phyloP scores from a whole-genome alignment of 2,113 vertebrate genomes.

The Chitala chitala region DNA sequence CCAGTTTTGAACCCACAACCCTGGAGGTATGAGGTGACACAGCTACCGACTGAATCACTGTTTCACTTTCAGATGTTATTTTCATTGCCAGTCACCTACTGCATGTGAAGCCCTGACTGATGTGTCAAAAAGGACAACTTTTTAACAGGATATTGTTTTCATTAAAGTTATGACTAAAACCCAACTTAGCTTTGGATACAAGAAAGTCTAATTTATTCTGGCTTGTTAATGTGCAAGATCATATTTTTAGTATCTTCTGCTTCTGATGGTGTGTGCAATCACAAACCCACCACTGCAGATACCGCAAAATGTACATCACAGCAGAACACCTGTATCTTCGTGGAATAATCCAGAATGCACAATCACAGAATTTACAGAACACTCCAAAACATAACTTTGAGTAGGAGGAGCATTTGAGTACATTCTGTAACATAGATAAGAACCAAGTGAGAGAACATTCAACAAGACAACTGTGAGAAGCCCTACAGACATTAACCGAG shows the following conservation, averaged over 20 bases:
- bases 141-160: not conserved
- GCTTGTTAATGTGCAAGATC: not conserved
- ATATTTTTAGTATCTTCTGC: not conserved
- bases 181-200: not conserved
- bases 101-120: too few species aligned
- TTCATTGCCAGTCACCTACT: too few species aligned
- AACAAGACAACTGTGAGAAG: not conserved
- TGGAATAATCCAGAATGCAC: not conserved
- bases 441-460: not conserved
- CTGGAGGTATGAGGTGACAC: too few species aligned
- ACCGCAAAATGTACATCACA: not conserved
- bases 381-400: not conserved
- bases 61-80: too few species aligned
- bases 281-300: not conserved
- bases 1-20: too few species aligned
- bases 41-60: too few species aligned
- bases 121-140: too few species aligned
- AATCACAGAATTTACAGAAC: not conserved
- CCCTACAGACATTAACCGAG: not conserved
- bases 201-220: not conserved
- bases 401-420: not conserved
- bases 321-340: not conserved
- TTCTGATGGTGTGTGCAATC: not conserved
- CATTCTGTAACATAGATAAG: not conserved
- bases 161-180: not conserved